These are phyloP conservation scores for Rhinatrema bivittatum DNA, from an alignment of 2,797 vertebrate species.

Conservation along the genomic window DNA sequence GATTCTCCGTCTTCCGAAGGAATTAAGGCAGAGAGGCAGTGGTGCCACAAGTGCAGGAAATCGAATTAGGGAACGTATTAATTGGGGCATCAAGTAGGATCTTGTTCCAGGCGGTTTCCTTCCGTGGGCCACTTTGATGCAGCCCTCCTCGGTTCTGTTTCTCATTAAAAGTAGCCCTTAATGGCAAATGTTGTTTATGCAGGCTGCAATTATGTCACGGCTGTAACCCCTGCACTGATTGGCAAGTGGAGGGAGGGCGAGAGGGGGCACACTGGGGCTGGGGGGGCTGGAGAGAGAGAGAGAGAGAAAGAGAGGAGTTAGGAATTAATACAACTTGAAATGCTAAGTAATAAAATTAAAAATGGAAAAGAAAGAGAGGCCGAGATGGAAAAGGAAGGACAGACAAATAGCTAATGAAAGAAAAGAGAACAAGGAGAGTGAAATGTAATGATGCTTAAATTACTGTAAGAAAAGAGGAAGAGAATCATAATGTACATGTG, in stretches of 20 bases:
- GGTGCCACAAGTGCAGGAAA: slow-evolving; percentile 69
- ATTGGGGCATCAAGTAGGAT: slow-evolving; percentile 75
- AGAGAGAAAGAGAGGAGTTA: slow-evolving; percentile 8
- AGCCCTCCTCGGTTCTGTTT: slow-evolving; percentile 65
- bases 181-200: slow-evolving; percentile 65
- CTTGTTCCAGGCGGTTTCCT: slow-evolving; percentile 72
- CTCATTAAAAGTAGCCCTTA: slow-evolving; percentile 70
- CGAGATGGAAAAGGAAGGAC: too few relatives aligned
- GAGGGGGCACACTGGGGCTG: too few relatives aligned
- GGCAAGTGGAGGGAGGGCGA: slow-evolving; percentile 18
- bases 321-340: slow-evolving; percentile 26
- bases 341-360: too few relatives aligned
- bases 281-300: background rate
- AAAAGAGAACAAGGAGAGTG: too few relatives aligned
- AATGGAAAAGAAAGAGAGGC: background rate
- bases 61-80: slow-evolving; percentile 77
- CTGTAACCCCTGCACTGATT: slow-evolving; percentile 39
- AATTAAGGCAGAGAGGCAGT: slow-evolving; percentile 66
- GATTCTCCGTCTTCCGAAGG: slow-evolving; percentile 53
- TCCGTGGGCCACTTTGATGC: slow-evolving; percentile 71
- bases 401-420: background rate
- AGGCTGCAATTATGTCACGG: slow-evolving; percentile 61
- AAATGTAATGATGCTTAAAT: too few relatives aligned
- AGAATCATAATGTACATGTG: too few relatives aligned
- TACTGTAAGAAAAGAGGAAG: too few relatives aligned